Percentiles rank a stretch among this genome's conserved stretches.
Conservation (phyloP, 1,140 invertebrate genomes). For the Caerostris darwini region DNA sequence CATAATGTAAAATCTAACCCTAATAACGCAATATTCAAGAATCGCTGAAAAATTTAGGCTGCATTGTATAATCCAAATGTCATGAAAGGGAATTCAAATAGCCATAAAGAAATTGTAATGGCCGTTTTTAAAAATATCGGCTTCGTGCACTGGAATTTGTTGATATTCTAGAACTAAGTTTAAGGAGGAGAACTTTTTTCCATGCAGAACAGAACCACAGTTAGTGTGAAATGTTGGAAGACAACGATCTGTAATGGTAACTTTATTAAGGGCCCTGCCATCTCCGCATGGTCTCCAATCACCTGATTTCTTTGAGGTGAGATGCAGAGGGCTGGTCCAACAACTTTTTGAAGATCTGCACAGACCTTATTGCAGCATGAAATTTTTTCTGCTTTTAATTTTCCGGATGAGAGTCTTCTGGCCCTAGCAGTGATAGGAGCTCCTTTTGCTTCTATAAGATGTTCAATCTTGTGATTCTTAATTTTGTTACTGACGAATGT, state of each 20-base stretch:
- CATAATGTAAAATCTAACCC: no score
- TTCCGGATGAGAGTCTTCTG: conserved; percentile 70
- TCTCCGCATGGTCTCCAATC: conserved; percentile 77
- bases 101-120: conserved; percentile 47
- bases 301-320: conserved; percentile 77
- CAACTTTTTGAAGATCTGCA: conserved; percentile 78
- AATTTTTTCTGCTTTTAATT: conserved; percentile 74
- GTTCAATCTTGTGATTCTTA: conserved; percentile 51
- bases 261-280: conserved; percentile 59
- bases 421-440: conserved; percentile 45
- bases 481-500: conserved; percentile 20
- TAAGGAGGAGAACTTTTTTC: conserved; percentile 52
- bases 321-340: conserved; percentile 79
- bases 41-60: no score
- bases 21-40: no score
- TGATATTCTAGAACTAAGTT: conserved; percentile 74
- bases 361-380: conserved; percentile 75
- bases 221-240: conserved; percentile 68
- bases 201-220: conserved; percentile 42
- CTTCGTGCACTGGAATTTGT: conserved; percentile 69
- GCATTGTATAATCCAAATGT: no score
- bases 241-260: conserved; percentile 68
- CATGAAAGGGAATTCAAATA: no score
- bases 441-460: conserved; percentile 72
- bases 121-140: conserved; percentile 69